Evolutionary conservation across 1,140 invertebrate genomes (phyloP), one percentile per base, ranked within the genome.

Genomic region (Paraescarpia echinospica): DNA sequence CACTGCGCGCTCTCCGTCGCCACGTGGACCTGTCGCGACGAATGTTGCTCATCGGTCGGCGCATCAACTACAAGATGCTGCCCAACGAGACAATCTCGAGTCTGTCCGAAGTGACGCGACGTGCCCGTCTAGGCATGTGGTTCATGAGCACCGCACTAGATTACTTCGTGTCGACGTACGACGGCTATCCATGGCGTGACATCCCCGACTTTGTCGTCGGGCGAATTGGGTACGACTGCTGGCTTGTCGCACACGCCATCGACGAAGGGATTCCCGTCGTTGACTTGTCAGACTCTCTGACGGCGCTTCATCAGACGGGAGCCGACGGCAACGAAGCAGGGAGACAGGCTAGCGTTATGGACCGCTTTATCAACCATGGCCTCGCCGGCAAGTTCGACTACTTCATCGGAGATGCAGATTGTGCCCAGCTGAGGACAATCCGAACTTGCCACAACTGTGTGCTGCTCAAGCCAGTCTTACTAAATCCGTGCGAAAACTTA

Each of bases 281-380:
- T 89, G 94, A 94, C 89, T 90, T 91, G 22, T 92, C 94, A 51
- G 92, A 92, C 33, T 94, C 94, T 1, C 27, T 94, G 27, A 92
- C 93, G 12, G 94, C 94, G 18, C 93, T 94, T 8, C 94, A 95
- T 59, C 94, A 94, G 92, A 94, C 94, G 0, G 94, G 94, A 33
- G 92, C 93, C 89, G 93, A 92, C 12, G 94, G 94, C 22, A 94
- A 95, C 92, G 92, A n/a, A 35, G 33, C 91, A 6, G 91, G 91
- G 9, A 33, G 34, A 33, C 34, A 90, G 33, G 34, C 33, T 34
- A 90, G 27, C 59, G 34, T 92, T 31, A 77, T 92, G 35, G 18
- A 35, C 35, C 34, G 33, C 31, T 35, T 51, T 27, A 34, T 92
- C 91, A 51, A 59, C 27, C 31, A 92, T 77, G 34, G 34, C 34